Conservation (phyloP, 2,888 invertebrate genomes). For the Muschampia plurimacula region DNA sequence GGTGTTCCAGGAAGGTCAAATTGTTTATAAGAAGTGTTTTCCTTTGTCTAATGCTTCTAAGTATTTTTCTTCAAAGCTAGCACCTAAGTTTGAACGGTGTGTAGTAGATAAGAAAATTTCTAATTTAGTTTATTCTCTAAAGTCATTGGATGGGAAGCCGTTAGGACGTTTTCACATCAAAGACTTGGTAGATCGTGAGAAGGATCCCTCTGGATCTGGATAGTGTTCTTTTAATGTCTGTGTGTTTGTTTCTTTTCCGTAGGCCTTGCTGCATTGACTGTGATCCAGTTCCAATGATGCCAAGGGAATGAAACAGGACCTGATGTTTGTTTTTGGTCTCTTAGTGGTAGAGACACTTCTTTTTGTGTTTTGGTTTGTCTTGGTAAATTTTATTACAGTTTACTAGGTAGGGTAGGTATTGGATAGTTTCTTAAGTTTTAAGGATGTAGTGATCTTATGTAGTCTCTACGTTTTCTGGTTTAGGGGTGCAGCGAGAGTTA, state of each 20-base stretch:
- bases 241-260: slow-evolving; percentile 1
- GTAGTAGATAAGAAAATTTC: not conserved
- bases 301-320: slow-evolving; percentile 4
- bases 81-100: slow-evolving; percentile 1
- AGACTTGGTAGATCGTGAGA: not conserved
- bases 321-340: no score
- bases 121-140: not conserved
- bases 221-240: not conserved
- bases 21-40: slow-evolving; percentile 1
- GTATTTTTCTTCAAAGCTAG: slow-evolving; percentile 1
- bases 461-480: not conserved
- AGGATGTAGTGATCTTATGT: no score
- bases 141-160: not conserved
- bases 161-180: not conserved
- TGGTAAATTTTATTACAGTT: no score
- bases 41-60: not conserved
- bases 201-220: not conserved
- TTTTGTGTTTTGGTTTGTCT: no score
- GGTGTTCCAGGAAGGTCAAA: not conserved
- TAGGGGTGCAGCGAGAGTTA: slow-evolving; percentile 1
- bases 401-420: no score
- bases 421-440: no score
- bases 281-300: not conserved
- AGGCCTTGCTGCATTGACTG: not conserved
- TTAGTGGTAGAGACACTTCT: no score